These are phyloP conservation scores for Muschampia staudingeri DNA, from an alignment of 2,888 invertebrate species.

Conservation along the genomic window DNA sequence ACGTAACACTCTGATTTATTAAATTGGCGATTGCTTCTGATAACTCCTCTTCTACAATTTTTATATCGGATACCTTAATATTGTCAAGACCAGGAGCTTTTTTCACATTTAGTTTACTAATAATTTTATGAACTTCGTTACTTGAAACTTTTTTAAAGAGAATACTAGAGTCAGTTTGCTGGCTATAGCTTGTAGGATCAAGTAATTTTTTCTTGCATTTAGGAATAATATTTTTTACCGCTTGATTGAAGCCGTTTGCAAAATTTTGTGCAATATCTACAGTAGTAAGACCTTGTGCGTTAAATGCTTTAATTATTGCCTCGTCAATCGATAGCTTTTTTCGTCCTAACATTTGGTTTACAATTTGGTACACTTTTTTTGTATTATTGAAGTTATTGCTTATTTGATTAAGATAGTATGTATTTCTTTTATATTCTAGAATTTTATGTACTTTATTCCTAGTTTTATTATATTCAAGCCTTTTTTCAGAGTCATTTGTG, in stretches of 20 bases:
- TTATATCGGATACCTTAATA: background rate
- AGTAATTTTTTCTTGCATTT: background rate
- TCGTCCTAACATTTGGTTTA: conserved; percentile 49
- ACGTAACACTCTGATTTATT: background rate
- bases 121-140: background rate
- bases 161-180: background rate
- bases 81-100: background rate
- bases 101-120: background rate
- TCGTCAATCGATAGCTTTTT: conserved; percentile 42
- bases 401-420: conserved; percentile 39
- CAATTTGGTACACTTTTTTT: conserved; percentile 42
- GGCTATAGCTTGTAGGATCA: background rate
- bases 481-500: conserved; percentile 21
- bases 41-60: background rate
- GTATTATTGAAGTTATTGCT: conserved; percentile 32
- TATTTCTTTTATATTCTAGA: conserved; percentile 44
- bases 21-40: background rate
- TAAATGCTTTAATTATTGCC: conserved; percentile 21
- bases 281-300: background rate
- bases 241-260: background rate
- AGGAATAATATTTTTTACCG: background rate
- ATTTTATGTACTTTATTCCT: conserved; percentile 49
- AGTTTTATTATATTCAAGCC: conserved; percentile 46
- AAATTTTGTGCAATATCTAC: conserved; percentile 5
- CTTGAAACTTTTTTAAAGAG: background rate